Evolutionary conservation across 2,797 vertebrate species (phyloP).

Genomic region (Acipenser oxyrinchus): DNA sequence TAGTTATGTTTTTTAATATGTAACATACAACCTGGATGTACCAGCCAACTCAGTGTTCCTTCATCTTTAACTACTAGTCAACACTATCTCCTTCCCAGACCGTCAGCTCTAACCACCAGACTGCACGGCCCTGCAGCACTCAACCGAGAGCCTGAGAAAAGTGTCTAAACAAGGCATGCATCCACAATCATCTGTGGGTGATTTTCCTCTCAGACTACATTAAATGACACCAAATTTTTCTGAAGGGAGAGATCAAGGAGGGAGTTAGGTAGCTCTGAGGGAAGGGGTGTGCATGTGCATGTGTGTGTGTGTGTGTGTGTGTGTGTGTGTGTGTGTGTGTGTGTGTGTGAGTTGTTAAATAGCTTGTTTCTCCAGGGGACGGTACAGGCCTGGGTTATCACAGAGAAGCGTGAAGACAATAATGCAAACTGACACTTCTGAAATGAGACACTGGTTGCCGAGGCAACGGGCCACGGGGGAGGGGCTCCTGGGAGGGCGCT

Average conservation of each 20-base stretch:
- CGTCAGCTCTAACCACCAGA: slow-evolving; percentile 24
- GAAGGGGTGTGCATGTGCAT: slow-evolving; percentile 8
- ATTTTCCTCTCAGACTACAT: slow-evolving; percentile 35
- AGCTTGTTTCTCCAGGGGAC: slow-evolving; percentile 46
- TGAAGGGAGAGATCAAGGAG: slow-evolving; percentile 32
- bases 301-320: slow-evolving; percentile 6
- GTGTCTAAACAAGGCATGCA: slow-evolving; percentile 2
- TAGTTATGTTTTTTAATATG: too few relatives aligned
- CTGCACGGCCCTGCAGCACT: slow-evolving; percentile 36
- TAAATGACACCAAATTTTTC: slow-evolving; percentile 25
- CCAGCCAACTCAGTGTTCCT: too few relatives aligned
- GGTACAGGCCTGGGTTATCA: slow-evolving; percentile 70
- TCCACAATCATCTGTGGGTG: slow-evolving; percentile 35
- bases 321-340: slow-evolving; percentile 7
- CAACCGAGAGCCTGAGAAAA: slow-evolving; percentile 6
- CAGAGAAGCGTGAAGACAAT: slow-evolving; percentile 97
- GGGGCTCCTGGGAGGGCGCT: slow-evolving; percentile 73
- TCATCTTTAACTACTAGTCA: too few relatives aligned
- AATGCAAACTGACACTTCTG: slow-evolving; percentile 99
- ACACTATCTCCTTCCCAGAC: not conserved
- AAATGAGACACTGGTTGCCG: slow-evolving; percentile 97
- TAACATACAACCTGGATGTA: too few relatives aligned
- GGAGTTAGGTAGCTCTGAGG: slow-evolving; percentile 37
- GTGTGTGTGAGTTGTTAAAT: slow-evolving; percentile 6
- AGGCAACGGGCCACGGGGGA: slow-evolving; percentile 89